Percentiles rank a stretch among this genome's conserved stretches.
Evolutionary conservation across 2,888 invertebrate species (phyloP).

Genomic region (Arctia plantaginis): DNA sequence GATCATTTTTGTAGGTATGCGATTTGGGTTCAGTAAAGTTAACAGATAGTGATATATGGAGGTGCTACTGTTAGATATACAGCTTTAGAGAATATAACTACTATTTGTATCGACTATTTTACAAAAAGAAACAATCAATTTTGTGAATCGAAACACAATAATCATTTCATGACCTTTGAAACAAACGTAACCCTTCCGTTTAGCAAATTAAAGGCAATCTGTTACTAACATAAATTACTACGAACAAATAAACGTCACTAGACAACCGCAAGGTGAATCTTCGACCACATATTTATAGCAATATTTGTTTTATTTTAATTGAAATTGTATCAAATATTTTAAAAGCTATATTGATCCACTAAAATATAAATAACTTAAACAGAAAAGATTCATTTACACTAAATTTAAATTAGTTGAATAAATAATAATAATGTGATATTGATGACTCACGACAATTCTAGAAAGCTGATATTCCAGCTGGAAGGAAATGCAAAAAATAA

Average conservation of each 20-base stretch:
- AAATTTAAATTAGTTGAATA: too few relatives aligned
- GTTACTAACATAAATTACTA: not conserved
- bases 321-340: not conserved
- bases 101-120: too few relatives aligned
- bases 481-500: too few relatives aligned
- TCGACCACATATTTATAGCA: not conserved
- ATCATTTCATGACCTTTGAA: constrained; percentile 4
- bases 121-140: too few relatives aligned
- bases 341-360: too few relatives aligned
- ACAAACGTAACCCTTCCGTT: not conserved
- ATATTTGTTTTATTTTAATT: not conserved
- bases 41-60: not conserved
- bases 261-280: constrained; percentile 2
- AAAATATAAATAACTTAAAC: not conserved
- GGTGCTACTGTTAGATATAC: too few relatives aligned
- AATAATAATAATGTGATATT: too few relatives aligned
- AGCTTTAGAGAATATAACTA: too few relatives aligned
- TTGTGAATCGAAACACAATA: too few relatives aligned
- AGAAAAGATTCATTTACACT: too few relatives aligned
- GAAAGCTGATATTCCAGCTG: too few relatives aligned
- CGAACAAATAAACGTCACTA: not conserved
- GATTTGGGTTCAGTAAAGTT: not conserved
- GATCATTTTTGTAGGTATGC: not conserved
- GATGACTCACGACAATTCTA: too few relatives aligned
- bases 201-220: not conserved